phyloP scores from a whole-genome alignment of 2,113 vertebrate species.

The Etia nguti region DNA sequence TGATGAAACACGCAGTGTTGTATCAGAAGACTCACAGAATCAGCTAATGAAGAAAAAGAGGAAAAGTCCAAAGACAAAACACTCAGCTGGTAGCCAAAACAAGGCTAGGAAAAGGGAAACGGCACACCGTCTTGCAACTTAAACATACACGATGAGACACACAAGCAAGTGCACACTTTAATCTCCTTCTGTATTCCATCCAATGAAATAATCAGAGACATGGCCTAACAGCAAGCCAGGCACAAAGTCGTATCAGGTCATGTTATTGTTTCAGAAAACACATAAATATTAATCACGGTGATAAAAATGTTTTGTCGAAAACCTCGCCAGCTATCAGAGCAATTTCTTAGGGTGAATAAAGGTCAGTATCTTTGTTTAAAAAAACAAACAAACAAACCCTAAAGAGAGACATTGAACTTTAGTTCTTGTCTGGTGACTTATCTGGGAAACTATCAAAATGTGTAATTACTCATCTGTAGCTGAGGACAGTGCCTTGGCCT shows the following conservation, averaged over 20 bases:
- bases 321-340: conserved; percentile 14
- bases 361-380: background rate
- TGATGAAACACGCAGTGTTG: background rate
- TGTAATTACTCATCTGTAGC: conserved; percentile 26
- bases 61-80: conserved; percentile 47
- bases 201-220: conserved; percentile 1
- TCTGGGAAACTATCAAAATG: conserved; percentile 25
- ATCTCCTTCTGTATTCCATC: conserved; percentile 10
- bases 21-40: background rate
- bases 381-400: background rate
- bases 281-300: conserved; percentile 37
- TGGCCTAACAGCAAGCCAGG: background rate
- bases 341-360: background rate
- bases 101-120: conserved; percentile 10
- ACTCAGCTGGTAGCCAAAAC: conserved; percentile 45
- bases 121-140: background rate
- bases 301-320: conserved; percentile 5
- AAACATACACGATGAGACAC: background rate
- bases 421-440: background rate
- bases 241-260: background rate
- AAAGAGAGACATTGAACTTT: background rate
- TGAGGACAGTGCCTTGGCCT: conserved; percentile 27
- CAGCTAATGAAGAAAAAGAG: background rate
- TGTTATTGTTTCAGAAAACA: conserved; percentile 36
- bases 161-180: background rate